Conservation (phyloP, 2,888 invertebrate species). For the Actias luna region DNA sequence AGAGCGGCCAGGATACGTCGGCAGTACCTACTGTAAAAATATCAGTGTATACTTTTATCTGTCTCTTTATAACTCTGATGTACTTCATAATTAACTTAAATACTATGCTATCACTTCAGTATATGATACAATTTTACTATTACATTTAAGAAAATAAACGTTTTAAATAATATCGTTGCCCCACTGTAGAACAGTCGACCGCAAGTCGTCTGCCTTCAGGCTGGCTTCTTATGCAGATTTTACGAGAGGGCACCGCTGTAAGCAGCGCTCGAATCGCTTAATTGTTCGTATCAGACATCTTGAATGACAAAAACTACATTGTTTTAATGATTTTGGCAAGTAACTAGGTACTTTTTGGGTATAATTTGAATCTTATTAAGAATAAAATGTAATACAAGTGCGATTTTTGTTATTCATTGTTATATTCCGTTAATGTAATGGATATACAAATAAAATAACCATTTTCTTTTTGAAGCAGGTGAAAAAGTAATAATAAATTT, state of each 20-base stretch:
- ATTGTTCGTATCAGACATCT: conserved; percentile 60
- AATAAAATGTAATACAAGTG: neutral
- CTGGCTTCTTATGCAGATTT: conserved; percentile 73
- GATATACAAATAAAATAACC: too few species aligned
- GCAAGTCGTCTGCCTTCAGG: conserved; percentile 48
- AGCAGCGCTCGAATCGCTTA: conserved; percentile 59
- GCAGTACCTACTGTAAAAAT: too few species aligned
- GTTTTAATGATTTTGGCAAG: conserved; percentile 18
- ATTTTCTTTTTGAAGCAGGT: too few species aligned
- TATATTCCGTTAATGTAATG: neutral
- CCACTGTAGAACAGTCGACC: conserved; percentile 42
- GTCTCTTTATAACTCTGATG: too few species aligned
- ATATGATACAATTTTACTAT: too few species aligned
- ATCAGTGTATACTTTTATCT: too few species aligned
- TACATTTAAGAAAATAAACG: neutral
- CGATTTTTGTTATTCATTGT: neutral
- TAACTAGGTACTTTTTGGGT: neutral
- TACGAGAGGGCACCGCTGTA: conserved; percentile 60
- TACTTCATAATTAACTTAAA: too few species aligned
- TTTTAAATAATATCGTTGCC: neutral
- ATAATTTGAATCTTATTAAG: conserved; percentile 3
- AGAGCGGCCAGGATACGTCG: too few species aligned
- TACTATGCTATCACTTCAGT: too few species aligned
- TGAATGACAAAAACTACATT: conserved; percentile 48
- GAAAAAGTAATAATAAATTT: too few species aligned